Evolutionary conservation across 1,140 invertebrate species (phyloP), one percentile per base, ranked within the genome.

Genomic region (Drosophila lini): DNA sequence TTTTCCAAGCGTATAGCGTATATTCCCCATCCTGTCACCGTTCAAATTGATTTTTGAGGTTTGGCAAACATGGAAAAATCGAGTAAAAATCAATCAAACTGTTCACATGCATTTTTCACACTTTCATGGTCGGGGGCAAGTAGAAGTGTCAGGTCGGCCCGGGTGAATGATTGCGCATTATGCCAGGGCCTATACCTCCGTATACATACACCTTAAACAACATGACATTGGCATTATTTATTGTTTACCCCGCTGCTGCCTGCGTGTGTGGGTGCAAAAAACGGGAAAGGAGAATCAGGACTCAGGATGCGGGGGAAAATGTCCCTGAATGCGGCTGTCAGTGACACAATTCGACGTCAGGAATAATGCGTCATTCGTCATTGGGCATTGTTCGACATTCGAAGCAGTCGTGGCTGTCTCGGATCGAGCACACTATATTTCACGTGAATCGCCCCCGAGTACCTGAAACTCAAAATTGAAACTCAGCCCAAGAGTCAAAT

Each of bases 211-310:
- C 69, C 69, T 71, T 71, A 50, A 71, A 71, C 69, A 71, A 71
- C 74, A 79, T 85, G 83, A 88, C 75, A 86, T 88, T 81, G 81
- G 61, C 78, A 86, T 86, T 82, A 86, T 86, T 88, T 86, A 88
- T 88, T 78, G 78, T 86, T 68, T 58, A 55, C 38, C 25, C 40
- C 19, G 25, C 28, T 42, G 36, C 41, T 41, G 58, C 42, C 58
- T 40, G 47, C 34, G 16, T 38, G 63, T 59, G 68, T 50, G 55
- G 84, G 79, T 79, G 83, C 70, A 73, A 76, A 74, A 80, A 64
- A 56, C 25, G 45, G 61, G 53, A 31, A 16, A 6, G 28, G 5
- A 16, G 48, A 9, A 2, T 9, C 31, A 56, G 50, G 34, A 38
- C 57, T 7, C 42, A 47, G 56, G 56, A 59, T 34, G 32, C 11